A percentile compares a stretch with the other conserved stretches of the same genome.
These are phyloP conservation scores for Taxidea taxus DNA, from an alignment of 2,113 vertebrate species.

Conservation along the genomic window DNA sequence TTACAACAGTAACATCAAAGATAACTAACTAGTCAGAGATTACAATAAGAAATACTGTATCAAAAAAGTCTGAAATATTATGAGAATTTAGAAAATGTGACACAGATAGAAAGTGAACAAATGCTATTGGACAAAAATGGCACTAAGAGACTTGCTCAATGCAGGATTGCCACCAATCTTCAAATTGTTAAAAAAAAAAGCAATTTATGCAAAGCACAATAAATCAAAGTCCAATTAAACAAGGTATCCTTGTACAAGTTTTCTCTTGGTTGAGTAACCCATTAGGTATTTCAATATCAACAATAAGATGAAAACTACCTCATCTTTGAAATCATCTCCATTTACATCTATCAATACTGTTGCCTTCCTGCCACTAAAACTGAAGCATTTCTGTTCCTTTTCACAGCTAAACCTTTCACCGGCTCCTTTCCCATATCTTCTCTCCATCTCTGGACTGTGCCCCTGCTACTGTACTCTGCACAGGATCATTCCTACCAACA, in stretches of 20 bases:
- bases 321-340: background rate
- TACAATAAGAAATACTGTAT: background rate
- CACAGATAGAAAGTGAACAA: background rate
- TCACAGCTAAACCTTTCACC: background rate
- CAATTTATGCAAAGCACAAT: background rate
- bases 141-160: background rate
- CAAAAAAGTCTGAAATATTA: background rate
- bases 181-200: background rate
- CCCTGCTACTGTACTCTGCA: background rate
- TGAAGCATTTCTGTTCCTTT: background rate
- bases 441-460: background rate
- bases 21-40: background rate
- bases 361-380: background rate
- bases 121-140: background rate
- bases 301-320: background rate
- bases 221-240: background rate
- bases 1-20: background rate
- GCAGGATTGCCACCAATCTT: background rate
- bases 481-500: background rate
- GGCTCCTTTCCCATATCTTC: background rate
- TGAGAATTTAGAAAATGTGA: background rate
- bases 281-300: background rate
- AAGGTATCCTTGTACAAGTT: background rate
- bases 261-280: background rate
- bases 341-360: background rate